Evolutionary conservation across 2,113 vertebrate genomes (phyloP).

Genomic region (Syrrhaptes paradoxus): DNA sequence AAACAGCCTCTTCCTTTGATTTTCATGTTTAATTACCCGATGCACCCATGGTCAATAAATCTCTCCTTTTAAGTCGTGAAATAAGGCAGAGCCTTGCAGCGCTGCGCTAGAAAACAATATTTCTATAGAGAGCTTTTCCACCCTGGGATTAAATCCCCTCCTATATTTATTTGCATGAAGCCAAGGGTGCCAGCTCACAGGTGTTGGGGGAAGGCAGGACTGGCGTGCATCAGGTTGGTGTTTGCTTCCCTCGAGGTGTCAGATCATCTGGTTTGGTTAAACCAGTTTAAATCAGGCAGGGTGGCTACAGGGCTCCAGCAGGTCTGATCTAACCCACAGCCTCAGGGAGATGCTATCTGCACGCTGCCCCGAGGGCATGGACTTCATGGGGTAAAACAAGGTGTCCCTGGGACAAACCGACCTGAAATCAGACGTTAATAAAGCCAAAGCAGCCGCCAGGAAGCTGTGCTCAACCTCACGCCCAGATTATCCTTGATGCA

Average conservation of each 20-base stretch:
- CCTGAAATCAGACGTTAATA: neutral
- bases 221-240: neutral
- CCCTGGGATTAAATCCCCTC: neutral
- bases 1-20: neutral
- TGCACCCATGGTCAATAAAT: neutral
- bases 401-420: neutral
- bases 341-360: neutral
- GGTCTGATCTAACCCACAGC: neutral
- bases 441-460: neutral
- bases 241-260: neutral
- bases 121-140: neutral
- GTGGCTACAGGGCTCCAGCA: neutral
- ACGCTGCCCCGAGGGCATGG: rapidly evolving
- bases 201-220: neutral
- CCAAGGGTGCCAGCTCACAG: rapidly evolving
- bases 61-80: neutral
- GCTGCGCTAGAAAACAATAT: neutral
- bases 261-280: neutral
- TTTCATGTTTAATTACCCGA: neutral
- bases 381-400: neutral
- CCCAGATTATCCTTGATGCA: neutral
- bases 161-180: neutral
- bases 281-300: neutral
- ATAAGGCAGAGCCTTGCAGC: neutral
- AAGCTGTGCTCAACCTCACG: neutral